These are phyloP conservation scores for Neomicropteryx cornuta DNA, from an alignment of 1,140 invertebrate species.

Conservation along the genomic window DNA sequence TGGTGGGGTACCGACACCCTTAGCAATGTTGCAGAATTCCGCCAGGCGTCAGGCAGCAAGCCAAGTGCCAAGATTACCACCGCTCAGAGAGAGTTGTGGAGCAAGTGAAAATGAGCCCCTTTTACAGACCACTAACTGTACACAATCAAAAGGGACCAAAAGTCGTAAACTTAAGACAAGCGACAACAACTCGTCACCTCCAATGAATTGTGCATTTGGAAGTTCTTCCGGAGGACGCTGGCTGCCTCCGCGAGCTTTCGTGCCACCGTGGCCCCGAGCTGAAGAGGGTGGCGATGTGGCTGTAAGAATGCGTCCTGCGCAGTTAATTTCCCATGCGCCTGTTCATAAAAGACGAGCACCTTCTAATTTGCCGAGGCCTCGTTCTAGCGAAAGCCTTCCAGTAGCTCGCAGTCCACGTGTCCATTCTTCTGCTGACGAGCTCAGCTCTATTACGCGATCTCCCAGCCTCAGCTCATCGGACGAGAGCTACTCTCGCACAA, in stretches of 20 bases:
- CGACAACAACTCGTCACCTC: slow-evolving; percentile 34
- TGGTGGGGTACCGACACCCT: slow-evolving; percentile 55
- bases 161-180: slow-evolving; percentile 27
- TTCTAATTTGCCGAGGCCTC: slow-evolving; percentile 38
- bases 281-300: too few species aligned
- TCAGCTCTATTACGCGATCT: slow-evolving; percentile 65
- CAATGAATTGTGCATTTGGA: slow-evolving; percentile 40
- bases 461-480: slow-evolving; percentile 70
- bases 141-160: slow-evolving; percentile 37
- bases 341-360: slow-evolving; percentile 30
- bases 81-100: slow-evolving; percentile 33
- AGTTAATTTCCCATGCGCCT: too few species aligned
- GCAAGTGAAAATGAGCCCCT: slow-evolving; percentile 56
- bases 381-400: slow-evolving; percentile 52
- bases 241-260: slow-evolving; percentile 34
- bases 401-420: slow-evolving; percentile 42
- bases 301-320: slow-evolving; percentile 21
- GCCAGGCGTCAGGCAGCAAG: slow-evolving; percentile 28
- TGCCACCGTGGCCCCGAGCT: slow-evolving; percentile 44
- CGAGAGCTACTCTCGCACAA: slow-evolving; percentile 67
- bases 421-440: slow-evolving; percentile 70
- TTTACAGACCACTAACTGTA: slow-evolving; percentile 40
- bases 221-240: slow-evolving; percentile 25
- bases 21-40: slow-evolving; percentile 51
- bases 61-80: slow-evolving; percentile 30